Evolutionary conservation across 2,888 invertebrate genomes (phyloP).

Genomic region (Amiota communis): DNA sequence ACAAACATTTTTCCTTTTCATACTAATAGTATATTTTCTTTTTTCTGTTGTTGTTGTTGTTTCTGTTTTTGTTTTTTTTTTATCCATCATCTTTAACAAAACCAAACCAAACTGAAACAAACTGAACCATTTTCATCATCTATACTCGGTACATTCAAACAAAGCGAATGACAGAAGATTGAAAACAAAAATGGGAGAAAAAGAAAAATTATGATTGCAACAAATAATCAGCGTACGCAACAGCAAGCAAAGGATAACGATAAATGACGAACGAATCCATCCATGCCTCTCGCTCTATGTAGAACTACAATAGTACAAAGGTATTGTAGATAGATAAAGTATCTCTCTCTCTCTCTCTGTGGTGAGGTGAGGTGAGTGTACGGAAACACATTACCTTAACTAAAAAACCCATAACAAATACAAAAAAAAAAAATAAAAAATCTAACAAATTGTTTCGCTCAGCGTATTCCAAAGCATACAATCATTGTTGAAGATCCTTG

Average conservation of each 20-base stretch:
- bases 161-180: not conserved
- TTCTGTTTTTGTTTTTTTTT: conserved; percentile 2
- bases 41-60: not conserved
- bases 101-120: no score
- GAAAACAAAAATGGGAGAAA: conserved; percentile 9
- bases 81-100: not conserved
- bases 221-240: conserved; percentile 27
- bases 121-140: not conserved
- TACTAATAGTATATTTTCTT: not conserved
- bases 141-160: not conserved
- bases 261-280: conserved; percentile 32
- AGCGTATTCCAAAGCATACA: conserved; percentile 40
- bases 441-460: not conserved
- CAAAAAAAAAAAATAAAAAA: conserved; percentile 28
- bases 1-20: conserved; percentile 13
- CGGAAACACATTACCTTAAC: conserved; percentile 13
- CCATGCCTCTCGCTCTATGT: no score
- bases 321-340: no score
- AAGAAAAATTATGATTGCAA: conserved; percentile 27
- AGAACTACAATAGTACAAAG: no score
- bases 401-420: conserved; percentile 38
- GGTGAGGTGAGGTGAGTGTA: no score
- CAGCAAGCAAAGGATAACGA: conserved; percentile 49
- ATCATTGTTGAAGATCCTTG: conserved; percentile 58
- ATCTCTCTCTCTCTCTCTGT: no score